These are phyloP conservation scores for Pandemis cinnamomeana DNA, from an alignment of 2,888 invertebrate species.

Conservation along the genomic window DNA sequence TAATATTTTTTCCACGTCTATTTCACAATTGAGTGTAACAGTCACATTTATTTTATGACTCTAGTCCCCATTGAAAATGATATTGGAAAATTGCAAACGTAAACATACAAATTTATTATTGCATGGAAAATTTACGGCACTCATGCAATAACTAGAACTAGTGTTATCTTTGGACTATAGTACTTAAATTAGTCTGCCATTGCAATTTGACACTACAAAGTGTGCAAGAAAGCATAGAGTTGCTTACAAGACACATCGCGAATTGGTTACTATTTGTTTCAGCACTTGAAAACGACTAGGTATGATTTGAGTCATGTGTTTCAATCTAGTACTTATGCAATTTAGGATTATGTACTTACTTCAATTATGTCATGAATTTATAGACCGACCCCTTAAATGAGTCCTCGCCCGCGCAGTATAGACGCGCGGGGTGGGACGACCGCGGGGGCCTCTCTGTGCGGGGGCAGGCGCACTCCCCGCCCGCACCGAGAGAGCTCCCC, in stretches of 20 bases:
- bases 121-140: background rate
- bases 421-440: too few relatives aligned
- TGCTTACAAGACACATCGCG: background rate
- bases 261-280: background rate
- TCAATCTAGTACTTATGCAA: too few relatives aligned
- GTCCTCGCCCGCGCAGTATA: too few relatives aligned
- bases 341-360: too few relatives aligned
- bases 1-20: background rate
- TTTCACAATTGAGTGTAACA: background rate
- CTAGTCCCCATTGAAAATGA: background rate
- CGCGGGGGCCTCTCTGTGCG: too few relatives aligned
- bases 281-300: background rate
- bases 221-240: background rate
- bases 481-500: too few relatives aligned
- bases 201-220: background rate
- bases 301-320: background rate
- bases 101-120: background rate
- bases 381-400: too few relatives aligned
- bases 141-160: background rate
- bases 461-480: too few relatives aligned
- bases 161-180: background rate
- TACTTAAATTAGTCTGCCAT: background rate
- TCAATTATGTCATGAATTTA: too few relatives aligned
- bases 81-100: background rate
- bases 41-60: background rate